A percentile compares a stretch with the other conserved stretches of the same genome.
phyloP scores from a whole-genome alignment of 2,888 invertebrate genomes.

The Thymelicus sylvestris region DNA sequence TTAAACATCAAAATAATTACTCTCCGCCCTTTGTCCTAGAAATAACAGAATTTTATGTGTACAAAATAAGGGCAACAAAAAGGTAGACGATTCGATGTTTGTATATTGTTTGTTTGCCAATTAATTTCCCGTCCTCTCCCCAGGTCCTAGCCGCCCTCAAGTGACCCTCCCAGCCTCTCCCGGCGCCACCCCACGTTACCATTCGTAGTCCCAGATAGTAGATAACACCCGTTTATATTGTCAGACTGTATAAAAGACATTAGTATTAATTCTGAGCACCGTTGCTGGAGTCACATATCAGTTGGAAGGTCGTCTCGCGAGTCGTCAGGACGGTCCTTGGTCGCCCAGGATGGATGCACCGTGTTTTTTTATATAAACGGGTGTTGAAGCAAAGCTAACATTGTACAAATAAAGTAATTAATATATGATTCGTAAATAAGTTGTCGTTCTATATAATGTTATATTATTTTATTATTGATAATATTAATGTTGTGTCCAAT shows the following conservation, averaged over 20 bases:
- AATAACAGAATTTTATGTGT: no score
- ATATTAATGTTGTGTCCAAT: conserved; percentile 27
- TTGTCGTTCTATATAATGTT: conserved; percentile 18
- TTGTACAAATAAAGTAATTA: conserved; percentile 29
- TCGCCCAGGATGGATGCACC: not conserved
- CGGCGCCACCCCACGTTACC: conserved; percentile 19
- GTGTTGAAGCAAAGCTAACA: conserved; percentile 16
- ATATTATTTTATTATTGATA: conserved; percentile 24
- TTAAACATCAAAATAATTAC: not conserved
- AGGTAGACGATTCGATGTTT: no score
- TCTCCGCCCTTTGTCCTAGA: no score
- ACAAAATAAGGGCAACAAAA: no score
- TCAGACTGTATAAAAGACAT: conserved; percentile 18
- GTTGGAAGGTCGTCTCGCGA: not conserved
- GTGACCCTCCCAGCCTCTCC: conserved; percentile 6
- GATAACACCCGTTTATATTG: conserved; percentile 20
- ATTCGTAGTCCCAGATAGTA: not conserved
- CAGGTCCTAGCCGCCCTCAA: conserved; percentile 51
- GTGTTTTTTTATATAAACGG: not conserved
- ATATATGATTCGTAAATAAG: conserved; percentile 29
- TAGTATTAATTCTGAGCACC: not conserved
- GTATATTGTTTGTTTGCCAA: not conserved
- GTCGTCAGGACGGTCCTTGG: no score
- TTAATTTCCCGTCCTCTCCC: conserved; percentile 30
- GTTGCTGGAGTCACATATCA: conserved; percentile 4